phyloP scores from a whole-genome alignment of 2,113 vertebrate species.

The Myxocyprinus asiaticus region DNA sequence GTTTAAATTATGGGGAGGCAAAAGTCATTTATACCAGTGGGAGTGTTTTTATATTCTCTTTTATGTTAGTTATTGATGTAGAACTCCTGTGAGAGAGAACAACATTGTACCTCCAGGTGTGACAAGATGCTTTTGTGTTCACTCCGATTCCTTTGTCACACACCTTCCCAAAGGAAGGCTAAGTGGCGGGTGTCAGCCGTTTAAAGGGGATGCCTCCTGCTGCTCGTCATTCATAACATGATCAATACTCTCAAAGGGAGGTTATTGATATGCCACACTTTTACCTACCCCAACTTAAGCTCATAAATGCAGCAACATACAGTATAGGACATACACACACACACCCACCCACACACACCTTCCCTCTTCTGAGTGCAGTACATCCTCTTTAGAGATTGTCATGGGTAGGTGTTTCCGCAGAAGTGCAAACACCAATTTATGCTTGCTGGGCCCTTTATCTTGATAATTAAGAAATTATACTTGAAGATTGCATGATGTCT shows the following conservation, averaged over 20 bases:
- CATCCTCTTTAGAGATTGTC: background rate
- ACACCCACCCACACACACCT: background rate
- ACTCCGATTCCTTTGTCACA: slow-evolving; percentile 44
- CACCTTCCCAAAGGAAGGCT: slow-evolving; percentile 50
- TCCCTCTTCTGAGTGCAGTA: background rate
- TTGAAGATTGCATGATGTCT: background rate
- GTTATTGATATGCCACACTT: slow-evolving; percentile 43
- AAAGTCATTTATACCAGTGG: slow-evolving; percentile 53
- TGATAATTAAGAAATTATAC: background rate
- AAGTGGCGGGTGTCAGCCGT: slow-evolving; percentile 11
- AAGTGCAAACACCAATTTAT: too few relatives aligned
- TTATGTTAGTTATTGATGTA: slow-evolving; percentile 37
- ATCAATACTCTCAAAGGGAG: slow-evolving; percentile 50
- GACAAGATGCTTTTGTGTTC: slow-evolving; percentile 49
- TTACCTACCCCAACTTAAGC: slow-evolving; percentile 39
- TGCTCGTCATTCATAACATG: slow-evolving; percentile 37
- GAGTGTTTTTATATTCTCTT: slow-evolving; percentile 40
- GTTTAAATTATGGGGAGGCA: slow-evolving; percentile 29
- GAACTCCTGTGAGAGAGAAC: slow-evolving; percentile 33
- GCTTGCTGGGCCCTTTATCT: background rate
- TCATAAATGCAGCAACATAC: slow-evolving; percentile 18
- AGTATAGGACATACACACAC: background rate
- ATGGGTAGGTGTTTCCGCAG: too few relatives aligned
- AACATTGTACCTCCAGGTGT: slow-evolving; percentile 51
- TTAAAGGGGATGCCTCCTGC: slow-evolving; percentile 45